phyloP scores from a whole-genome alignment of 2,888 invertebrate species.

The Pristionchus fissidentatus region DNA sequence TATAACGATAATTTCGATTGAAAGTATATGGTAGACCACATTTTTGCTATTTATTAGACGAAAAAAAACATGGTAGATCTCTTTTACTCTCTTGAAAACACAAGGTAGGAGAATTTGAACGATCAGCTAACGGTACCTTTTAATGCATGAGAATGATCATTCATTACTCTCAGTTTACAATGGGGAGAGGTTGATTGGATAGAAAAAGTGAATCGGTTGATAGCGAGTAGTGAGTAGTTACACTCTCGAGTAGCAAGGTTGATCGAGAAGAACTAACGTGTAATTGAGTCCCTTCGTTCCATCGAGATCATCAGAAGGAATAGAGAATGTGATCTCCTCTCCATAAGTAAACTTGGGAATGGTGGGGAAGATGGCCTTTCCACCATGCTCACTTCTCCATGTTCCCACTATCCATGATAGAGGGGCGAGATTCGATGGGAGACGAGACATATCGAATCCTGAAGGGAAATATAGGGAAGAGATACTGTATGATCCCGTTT shows the following conservation, averaged over 20 bases:
- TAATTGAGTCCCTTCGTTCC: conserved; percentile 73
- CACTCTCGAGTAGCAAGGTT: conserved; percentile 33
- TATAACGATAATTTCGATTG: background rate
- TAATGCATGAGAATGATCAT: too few relatives aligned
- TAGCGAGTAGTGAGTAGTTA: background rate
- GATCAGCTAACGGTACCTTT: too few relatives aligned
- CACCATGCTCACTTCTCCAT: conserved; percentile 75
- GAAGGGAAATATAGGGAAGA: background rate
- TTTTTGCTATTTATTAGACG: too few relatives aligned
- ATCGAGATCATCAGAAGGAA: conserved; percentile 67
- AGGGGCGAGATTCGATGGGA: conserved; percentile 68
- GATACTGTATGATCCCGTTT: background rate
- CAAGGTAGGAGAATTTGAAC: too few relatives aligned
- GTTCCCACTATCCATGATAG: conserved; percentile 73
- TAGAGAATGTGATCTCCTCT: conserved; percentile 73
- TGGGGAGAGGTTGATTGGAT: too few relatives aligned
- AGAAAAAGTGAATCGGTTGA: too few relatives aligned
- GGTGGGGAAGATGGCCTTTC: conserved; percentile 69
- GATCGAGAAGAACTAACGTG: conserved; percentile 65
- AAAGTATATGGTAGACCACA: too few relatives aligned
- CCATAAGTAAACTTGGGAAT: conserved; percentile 76
- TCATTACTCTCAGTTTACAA: too few relatives aligned
- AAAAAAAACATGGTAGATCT: too few relatives aligned
- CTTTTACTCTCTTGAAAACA: too few relatives aligned
- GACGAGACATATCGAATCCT: conserved; percentile 71